Conservation (phyloP, 1,140 invertebrate species). For the Choristoneura fumiferana region DNA sequence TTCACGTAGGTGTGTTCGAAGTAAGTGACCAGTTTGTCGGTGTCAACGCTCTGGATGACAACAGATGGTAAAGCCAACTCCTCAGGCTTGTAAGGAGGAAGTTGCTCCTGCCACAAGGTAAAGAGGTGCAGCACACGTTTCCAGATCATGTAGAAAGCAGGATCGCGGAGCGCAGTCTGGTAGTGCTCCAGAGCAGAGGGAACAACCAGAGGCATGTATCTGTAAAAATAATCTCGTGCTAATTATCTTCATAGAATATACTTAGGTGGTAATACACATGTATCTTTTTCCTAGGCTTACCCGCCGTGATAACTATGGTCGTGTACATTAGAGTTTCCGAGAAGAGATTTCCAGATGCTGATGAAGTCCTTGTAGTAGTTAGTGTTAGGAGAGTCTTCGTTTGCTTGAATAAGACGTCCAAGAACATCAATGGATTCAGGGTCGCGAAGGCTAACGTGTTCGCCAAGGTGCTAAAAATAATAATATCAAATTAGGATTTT, state of each 20-base stretch:
- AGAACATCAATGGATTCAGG: slow-evolving; percentile 80
- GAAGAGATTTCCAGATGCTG: slow-evolving; percentile 78
- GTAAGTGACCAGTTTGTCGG: slow-evolving; percentile 81
- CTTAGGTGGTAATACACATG: too few relatives aligned
- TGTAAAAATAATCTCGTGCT: slow-evolving; percentile 26
- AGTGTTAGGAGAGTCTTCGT: slow-evolving; percentile 82
- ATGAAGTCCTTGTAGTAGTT: slow-evolving; percentile 82
- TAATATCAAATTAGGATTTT: neutral
- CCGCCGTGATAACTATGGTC: slow-evolving; percentile 28
- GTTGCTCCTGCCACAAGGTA: slow-evolving; percentile 74
- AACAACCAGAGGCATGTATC: slow-evolving; percentile 46
- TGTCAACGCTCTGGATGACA: slow-evolving; percentile 80
- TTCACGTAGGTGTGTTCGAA: slow-evolving; percentile 80
- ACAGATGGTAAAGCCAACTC: slow-evolving; percentile 83
- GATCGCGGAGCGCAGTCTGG: slow-evolving; percentile 81
- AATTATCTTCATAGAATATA: too few relatives aligned
- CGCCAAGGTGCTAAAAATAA: slow-evolving; percentile 60
- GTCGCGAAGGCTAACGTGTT: slow-evolving; percentile 74
- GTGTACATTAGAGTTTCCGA: slow-evolving; percentile 67
- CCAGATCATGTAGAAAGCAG: slow-evolving; percentile 83
- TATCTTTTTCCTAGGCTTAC: neutral
- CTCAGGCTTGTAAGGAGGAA: slow-evolving; percentile 73
- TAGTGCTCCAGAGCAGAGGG: slow-evolving; percentile 79
- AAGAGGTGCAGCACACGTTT: slow-evolving; percentile 81
- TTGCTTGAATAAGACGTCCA: slow-evolving; percentile 84